A percentile compares a stretch with the other conserved stretches of the same genome.
phyloP scores from a whole-genome alignment of 2,797 vertebrate genomes.

The Acropternis orthonyx region DNA sequence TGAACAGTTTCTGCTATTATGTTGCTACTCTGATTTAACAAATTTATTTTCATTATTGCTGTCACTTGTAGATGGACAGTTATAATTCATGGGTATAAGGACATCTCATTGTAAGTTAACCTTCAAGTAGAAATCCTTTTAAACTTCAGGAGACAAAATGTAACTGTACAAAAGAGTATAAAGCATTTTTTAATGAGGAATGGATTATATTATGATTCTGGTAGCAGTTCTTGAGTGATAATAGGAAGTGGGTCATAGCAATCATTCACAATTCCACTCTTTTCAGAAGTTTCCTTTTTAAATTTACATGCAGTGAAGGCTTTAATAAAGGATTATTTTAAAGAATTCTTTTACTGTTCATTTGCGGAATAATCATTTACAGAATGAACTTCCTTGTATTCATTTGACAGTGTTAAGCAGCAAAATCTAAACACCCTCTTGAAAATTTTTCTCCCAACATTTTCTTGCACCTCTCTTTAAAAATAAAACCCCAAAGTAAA shows the following conservation, averaged over 20 bases:
- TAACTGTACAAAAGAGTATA: neutral
- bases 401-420: neutral
- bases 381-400: neutral
- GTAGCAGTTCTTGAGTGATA: neutral
- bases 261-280: neutral
- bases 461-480: neutral
- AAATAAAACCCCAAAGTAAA: neutral
- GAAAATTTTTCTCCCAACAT: neutral
- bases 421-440: neutral
- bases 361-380: neutral
- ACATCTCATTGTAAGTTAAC: neutral
- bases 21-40: neutral
- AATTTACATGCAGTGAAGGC: neutral
- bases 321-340: conserved; percentile 9
- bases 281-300: neutral
- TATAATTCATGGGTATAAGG: neutral
- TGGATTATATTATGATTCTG: conserved; percentile 20
- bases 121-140: neutral
- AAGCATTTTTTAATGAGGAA: conserved; percentile 19
- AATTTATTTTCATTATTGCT: neutral
- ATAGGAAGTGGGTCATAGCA: neutral
- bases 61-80: neutral
- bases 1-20: neutral
- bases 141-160: neutral
- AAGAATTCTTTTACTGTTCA: neutral